Percentiles rank a stretch among this genome's conserved stretches.
phyloP scores from a whole-genome alignment of 2,888 invertebrate species.

The Iselma pallidipennis region DNA sequence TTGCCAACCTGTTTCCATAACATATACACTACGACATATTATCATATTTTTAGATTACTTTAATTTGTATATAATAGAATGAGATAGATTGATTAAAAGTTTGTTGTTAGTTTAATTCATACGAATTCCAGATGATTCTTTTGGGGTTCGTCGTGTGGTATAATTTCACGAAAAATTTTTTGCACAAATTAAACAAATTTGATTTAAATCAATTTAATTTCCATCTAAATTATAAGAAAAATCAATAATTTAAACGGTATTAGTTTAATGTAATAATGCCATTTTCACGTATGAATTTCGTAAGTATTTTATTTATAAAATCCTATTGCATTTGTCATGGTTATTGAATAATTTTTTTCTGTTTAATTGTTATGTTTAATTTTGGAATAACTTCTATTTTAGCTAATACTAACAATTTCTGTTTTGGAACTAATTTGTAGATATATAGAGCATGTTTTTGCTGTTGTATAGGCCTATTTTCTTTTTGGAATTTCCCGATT shows the following conservation, averaged over 20 bases:
- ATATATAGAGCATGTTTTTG: neutral
- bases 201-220: neutral
- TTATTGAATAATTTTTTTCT: slow-evolving; percentile 1
- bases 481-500: too few species aligned
- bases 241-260: neutral
- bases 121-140: slow-evolving; percentile 23
- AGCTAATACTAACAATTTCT: neutral
- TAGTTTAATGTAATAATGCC: slow-evolving; percentile 15
- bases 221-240: neutral
- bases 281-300: slow-evolving; percentile 20
- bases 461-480: neutral
- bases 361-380: too few species aligned
- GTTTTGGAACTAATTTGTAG: neutral
- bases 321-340: neutral
- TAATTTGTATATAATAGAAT: too few species aligned
- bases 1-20: too few species aligned
- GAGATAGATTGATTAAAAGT: neutral
- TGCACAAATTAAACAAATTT: slow-evolving; percentile 5
- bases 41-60: too few species aligned
- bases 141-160: slow-evolving; percentile 12
- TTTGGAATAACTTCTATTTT: neutral
- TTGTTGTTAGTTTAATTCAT: neutral
- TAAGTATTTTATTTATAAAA: slow-evolving; percentile 15
- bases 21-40: too few species aligned
- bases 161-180: slow-evolving; percentile 11